phyloP scores from a whole-genome alignment of 2,113 vertebrate genomes.

The Corythornis madagascariensis region DNA sequence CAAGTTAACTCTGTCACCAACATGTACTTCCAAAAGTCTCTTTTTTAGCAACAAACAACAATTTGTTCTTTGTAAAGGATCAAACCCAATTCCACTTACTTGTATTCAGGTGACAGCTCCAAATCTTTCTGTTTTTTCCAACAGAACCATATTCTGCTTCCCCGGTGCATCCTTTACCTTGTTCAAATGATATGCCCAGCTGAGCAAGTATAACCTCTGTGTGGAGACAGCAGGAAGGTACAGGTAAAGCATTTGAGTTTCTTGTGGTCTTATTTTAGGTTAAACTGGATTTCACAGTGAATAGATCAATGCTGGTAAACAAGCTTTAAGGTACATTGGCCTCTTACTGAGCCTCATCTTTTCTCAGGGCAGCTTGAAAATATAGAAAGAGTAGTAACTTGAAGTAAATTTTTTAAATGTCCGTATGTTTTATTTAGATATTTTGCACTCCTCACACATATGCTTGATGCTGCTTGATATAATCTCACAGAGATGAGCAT shows the following conservation, averaged over 20 bases:
- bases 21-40: conserved; percentile 8
- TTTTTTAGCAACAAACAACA: conserved; percentile 56
- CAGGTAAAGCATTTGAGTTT: not conserved
- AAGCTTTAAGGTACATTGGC: not conserved
- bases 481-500: conserved; percentile 19
- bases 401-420: not conserved
- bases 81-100: conserved; percentile 11
- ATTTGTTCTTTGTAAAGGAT: not conserved
- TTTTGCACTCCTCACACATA: not conserved
- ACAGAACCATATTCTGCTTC: not conserved
- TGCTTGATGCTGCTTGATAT: conserved; percentile 19
- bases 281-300: not conserved
- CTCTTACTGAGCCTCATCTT: not conserved
- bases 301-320: not conserved
- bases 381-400: not conserved
- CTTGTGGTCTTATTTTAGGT: not conserved
- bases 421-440: not conserved
- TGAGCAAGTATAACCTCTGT: not conserved
- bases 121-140: not conserved
- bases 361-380: not conserved
- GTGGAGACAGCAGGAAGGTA: not conserved
- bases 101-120: not conserved
- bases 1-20: conserved; percentile 48
- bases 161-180: not conserved
- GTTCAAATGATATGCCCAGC: not conserved